Evolutionary conservation across 2,113 vertebrate species (phyloP), one percentile per base, ranked within the genome.

Genomic region (Scomber colias): DNA sequence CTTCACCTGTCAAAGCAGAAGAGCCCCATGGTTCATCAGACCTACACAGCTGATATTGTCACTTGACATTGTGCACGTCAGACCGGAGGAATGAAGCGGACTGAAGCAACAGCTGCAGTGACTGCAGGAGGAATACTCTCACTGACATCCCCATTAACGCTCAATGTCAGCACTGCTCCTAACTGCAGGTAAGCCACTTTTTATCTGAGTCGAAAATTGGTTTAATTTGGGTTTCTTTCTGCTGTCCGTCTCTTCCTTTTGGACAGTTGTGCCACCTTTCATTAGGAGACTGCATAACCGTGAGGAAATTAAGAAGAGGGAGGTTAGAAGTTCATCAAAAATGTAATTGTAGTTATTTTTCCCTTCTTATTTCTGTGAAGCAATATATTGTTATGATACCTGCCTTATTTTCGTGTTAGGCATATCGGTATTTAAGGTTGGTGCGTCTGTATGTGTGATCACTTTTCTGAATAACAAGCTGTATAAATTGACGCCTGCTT

Each of bases 91-190:
- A 84, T 84, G 75, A 73, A 70, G 75, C 40, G 16, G 54, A 51
- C 6, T 27, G 73, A 81, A 85, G 79, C 76, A 79, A 77, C 79
- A 82, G 80, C 86, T 70, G 82, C 87, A 71, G 73, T 21, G 48
- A 35, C 79, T 70, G 82, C 80, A 48, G 56, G 0, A 31, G 27
- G 31, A 56, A 71, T 0, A 8, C 49, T 2, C 44, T 49, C 82
- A 17, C 8, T 35, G 61, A 62, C 9, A 53, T 48, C 64, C 45
- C 21, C 35, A 24, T 55, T 8, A 48, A 49, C 27, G 51, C 61
- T 53, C 49, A 31, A 30, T 45, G 30, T 9, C 63, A 27, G 51
- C n/a, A 12, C 49, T 2, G 5, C 24, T 64, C 24, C 24, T 30
- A 45, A 30, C 31, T 62, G n/a, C 75, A 78, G 91, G 89, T 90